phyloP scores from a whole-genome alignment of 2,888 invertebrate species.

The Melanostoma scalare region DNA sequence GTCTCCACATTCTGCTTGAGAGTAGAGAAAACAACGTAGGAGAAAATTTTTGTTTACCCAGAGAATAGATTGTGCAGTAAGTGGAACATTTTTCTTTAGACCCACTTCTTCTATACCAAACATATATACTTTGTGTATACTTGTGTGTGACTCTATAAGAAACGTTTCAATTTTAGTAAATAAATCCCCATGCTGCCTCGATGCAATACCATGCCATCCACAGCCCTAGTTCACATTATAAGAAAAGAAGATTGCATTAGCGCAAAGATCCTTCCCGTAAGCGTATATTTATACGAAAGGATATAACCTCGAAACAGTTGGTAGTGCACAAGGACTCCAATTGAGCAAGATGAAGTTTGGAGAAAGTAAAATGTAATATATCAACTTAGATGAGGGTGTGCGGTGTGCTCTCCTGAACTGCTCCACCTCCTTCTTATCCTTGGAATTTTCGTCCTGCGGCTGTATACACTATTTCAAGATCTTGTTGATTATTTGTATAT shows the following conservation, averaged over 20 bases:
- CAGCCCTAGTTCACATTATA: slow-evolving; percentile 38
- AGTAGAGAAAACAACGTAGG: slow-evolving; percentile 26
- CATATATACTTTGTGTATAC: neutral
- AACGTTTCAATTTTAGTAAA: slow-evolving; percentile 63
- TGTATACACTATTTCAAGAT: slow-evolving; percentile 45
- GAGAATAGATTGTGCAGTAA: slow-evolving; percentile 22
- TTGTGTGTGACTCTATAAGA: neutral
- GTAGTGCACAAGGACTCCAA: slow-evolving; percentile 20
- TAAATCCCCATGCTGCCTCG: slow-evolving; percentile 56
- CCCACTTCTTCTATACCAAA: neutral
- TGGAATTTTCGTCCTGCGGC: slow-evolving; percentile 56
- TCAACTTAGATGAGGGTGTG: slow-evolving; percentile 30
- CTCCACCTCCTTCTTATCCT: neutral
- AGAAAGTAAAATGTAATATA: slow-evolving; percentile 53
- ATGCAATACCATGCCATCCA: slow-evolving; percentile 33
- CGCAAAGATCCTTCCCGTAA: slow-evolving; percentile 45
- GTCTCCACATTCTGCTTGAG: slow-evolving; percentile 55
- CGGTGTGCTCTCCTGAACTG: neutral
- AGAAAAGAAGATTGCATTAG: slow-evolving; percentile 66
- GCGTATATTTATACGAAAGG: slow-evolving; percentile 1
- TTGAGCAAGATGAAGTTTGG: slow-evolving; percentile 54
- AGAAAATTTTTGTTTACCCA: slow-evolving; percentile 50
- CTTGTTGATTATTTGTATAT: slow-evolving; percentile 65
- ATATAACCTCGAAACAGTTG: neutral
- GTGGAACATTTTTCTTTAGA: slow-evolving; percentile 45